Evolutionary conservation across 2,113 vertebrate genomes (phyloP).

Genomic region (Okapia johnstoni): DNA sequence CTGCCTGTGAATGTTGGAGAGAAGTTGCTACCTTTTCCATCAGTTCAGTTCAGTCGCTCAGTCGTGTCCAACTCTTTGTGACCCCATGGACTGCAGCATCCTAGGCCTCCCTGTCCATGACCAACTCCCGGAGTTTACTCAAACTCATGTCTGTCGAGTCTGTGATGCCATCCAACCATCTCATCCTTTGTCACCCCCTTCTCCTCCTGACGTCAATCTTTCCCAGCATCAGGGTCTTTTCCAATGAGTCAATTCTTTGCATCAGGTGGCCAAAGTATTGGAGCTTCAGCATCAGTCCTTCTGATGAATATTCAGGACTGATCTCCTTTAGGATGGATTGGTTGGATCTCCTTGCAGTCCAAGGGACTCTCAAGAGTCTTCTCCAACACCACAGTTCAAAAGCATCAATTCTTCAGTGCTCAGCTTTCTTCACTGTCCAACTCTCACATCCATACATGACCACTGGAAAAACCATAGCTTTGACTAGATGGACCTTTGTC

Average conservation of each 20-base stretch:
- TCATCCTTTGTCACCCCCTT: background rate
- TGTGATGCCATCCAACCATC: background rate
- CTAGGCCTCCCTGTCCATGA: background rate
- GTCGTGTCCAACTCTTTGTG: rapidly evolving
- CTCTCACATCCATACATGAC: background rate
- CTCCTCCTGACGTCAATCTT: background rate
- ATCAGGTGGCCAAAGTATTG: background rate
- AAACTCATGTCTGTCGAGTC: background rate
- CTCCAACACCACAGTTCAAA: background rate
- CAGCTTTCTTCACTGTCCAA: background rate
- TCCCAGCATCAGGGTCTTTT: background rate
- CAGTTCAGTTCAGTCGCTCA: background rate
- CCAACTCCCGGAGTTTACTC: background rate
- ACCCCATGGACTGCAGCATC: background rate
- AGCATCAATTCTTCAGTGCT: rapidly evolving
- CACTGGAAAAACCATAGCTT: background rate
- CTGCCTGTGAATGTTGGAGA: background rate
- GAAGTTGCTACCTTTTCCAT: background rate
- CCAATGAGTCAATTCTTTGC: background rate
- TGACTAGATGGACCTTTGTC: background rate
- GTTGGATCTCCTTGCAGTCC: background rate
- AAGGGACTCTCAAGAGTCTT: background rate
- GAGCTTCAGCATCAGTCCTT: background rate
- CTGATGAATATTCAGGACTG: background rate
- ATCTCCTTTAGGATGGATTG: background rate